These are phyloP conservation scores for Noctuana brunneofusca DNA, from an alignment of 2,888 invertebrate species.

Conservation along the genomic window DNA sequence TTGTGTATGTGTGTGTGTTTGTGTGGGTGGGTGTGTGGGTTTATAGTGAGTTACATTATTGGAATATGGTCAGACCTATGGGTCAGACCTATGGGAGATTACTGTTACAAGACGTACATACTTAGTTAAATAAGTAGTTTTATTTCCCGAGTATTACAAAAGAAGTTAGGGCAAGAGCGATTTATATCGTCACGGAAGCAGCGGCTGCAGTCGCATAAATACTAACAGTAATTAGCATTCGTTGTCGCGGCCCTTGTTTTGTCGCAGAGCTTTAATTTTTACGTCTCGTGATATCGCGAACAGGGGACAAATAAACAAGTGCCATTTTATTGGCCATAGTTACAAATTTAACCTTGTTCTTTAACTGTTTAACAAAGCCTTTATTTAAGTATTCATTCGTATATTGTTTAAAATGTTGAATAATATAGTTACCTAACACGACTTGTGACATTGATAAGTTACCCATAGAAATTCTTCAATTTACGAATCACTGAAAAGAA, in stretches of 20 bases:
- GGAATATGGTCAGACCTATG: too few relatives aligned
- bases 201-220: slow-evolving; percentile 71
- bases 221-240: slow-evolving; percentile 72
- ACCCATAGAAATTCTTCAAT: too few relatives aligned
- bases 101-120: background rate
- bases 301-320: slow-evolving; percentile 31
- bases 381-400: too few relatives aligned
- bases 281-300: slow-evolving; percentile 56
- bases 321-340: slow-evolving; percentile 9
- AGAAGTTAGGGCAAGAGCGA: slow-evolving; percentile 44
- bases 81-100: too few relatives aligned
- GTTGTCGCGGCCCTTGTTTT: slow-evolving; percentile 46
- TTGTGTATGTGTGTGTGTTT: too few relatives aligned
- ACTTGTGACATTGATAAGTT: too few relatives aligned
- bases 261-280: slow-evolving; percentile 56
- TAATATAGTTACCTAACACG: too few relatives aligned
- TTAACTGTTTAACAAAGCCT: background rate
- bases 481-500: too few relatives aligned
- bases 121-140: slow-evolving; percentile 4
- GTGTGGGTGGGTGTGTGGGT: too few relatives aligned
- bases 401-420: too few relatives aligned
- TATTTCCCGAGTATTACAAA: slow-evolving; percentile 41
- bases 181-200: slow-evolving; percentile 69
- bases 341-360: slow-evolving; percentile 7
- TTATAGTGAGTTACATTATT: too few relatives aligned